Base-by-base conservation (phyloP, 2,113 vertebrate species). In the Microtus oregoni region DNA sequence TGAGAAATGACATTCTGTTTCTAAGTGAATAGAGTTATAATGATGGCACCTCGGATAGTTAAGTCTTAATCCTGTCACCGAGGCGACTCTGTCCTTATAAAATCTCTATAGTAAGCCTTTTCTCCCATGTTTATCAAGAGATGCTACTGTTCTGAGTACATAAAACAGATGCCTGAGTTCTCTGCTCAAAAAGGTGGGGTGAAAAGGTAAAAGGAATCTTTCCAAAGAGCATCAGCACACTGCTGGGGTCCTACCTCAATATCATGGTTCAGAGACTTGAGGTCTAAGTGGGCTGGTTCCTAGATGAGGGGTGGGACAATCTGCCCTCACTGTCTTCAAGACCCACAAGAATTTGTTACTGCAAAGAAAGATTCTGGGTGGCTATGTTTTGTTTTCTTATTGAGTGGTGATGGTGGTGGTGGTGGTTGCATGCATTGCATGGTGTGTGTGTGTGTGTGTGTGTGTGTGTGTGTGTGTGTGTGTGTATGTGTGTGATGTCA, bases 11-110 rank as follows among this genome's bases (percentile, higher is more conserved):
- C 96, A 98, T 98, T 98, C 98, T 98, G 94, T 96, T 98, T 98
- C 97, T 96, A 98, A 98, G 96, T 98, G 96, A 98, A 98, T 97
- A 97, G 97, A 98, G 97, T 98, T 97, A 97, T 98, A 98, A 98
- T 98, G 96, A 98, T 96, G 98, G 98, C 96, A 98, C 97, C 91
- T 98, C 67, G 50, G 95, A 89, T 83, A 94, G 96, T 98, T 98
- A 98, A 92, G 94, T 96, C 73, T 94, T 89, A 75, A 92, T 86
- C 81, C 92, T 89, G 14, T 65, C 92, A 94, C 55, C 0, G 75
- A 47, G 8, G 95, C 96, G 96, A 97, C 61, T 96, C 63, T 98
- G 97, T 97, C 98, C 95, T 98, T 98, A 97, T 86, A 96, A 97
- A 98, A 97, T 92, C 86, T 89, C 12, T 73, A 28, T 0, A 86